Conservation (phyloP, 2,113 vertebrate species). For the Perccottus glenii region DNA sequence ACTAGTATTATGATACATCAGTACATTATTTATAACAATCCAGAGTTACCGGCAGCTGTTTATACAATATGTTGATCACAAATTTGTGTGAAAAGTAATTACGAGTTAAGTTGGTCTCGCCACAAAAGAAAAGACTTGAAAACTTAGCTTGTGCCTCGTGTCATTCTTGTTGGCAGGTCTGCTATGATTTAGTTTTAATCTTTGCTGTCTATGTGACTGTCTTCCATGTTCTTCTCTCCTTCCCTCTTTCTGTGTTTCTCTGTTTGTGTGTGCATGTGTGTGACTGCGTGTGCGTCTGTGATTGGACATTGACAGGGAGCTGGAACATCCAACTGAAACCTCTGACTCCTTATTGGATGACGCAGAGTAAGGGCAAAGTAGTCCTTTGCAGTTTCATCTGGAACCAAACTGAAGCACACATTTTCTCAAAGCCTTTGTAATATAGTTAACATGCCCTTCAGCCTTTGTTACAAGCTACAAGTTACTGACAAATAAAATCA, state of each 20-base stretch:
- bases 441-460: background rate
- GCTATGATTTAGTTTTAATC: slow-evolving; percentile 64
- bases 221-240: slow-evolving; percentile 69
- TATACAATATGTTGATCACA: no score
- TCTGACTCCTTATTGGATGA: slow-evolving; percentile 88
- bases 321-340: slow-evolving; percentile 89
- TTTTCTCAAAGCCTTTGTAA: background rate
- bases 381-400: slow-evolving; percentile 53
- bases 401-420: slow-evolving; percentile 11
- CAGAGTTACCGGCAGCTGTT: no score
- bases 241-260: slow-evolving; percentile 53
- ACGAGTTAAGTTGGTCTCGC: no score
- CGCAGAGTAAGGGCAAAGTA: slow-evolving; percentile 88
- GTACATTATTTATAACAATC: no score
- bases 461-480: no score
- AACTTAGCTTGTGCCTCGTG: background rate
- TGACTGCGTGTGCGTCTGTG: slow-evolving; percentile 51
- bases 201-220: slow-evolving; percentile 80
- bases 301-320: slow-evolving; percentile 88
- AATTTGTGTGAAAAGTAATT: no score
- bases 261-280: slow-evolving; percentile 21
- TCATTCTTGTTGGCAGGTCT: slow-evolving; percentile 66
- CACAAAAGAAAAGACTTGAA: no score
- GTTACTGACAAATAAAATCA: no score
- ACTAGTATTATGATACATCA: no score